phyloP scores from a whole-genome alignment of 2,888 invertebrate species.

The Agriopis leucophaearia region DNA sequence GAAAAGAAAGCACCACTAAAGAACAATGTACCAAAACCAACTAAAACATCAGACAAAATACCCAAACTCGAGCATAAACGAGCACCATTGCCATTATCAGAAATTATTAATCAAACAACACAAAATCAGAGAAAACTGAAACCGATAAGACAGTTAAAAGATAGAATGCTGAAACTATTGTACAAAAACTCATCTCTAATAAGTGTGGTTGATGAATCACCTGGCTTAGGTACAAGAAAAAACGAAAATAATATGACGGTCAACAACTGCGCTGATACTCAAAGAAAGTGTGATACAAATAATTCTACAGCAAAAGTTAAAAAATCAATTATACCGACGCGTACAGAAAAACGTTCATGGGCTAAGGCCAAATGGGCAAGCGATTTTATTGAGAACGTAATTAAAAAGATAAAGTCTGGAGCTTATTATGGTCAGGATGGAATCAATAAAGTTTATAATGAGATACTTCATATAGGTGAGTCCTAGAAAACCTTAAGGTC shows the following conservation, averaged over 20 bases:
- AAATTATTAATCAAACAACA: constrained; percentile 42
- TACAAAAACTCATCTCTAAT: constrained; percentile 59
- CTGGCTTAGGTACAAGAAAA: constrained; percentile 34
- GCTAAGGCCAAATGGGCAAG: constrained; percentile 70
- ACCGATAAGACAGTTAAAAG: constrained; percentile 62
- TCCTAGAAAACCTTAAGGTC: neutral
- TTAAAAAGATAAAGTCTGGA: constrained; percentile 71
- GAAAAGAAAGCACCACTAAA: constrained; percentile 22
- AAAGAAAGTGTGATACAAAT: neutral
- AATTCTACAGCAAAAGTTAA: constrained; percentile 11
- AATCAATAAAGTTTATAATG: constrained; percentile 35
- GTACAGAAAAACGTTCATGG: constrained; percentile 53
- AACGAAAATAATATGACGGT: constrained; percentile 11
- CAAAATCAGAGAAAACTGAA: constrained; percentile 44
- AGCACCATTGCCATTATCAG: constrained; percentile 19
- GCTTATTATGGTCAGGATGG: constrained; percentile 67
- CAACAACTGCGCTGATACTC: constrained; percentile 43
- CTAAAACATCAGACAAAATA: constrained; percentile 18
- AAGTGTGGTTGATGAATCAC: constrained; percentile 35
- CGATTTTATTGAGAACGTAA: constrained; percentile 76
- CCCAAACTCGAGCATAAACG: constrained; percentile 40
- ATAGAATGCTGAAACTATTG: constrained; percentile 68
- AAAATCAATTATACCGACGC: constrained; percentile 6
- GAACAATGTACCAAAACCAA: neutral
- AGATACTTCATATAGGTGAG: constrained; percentile 43